Evolutionary conservation across 2,888 invertebrate species (phyloP), one percentile per base, ranked within the genome.

Genomic region (Tenthredo notha): DNA sequence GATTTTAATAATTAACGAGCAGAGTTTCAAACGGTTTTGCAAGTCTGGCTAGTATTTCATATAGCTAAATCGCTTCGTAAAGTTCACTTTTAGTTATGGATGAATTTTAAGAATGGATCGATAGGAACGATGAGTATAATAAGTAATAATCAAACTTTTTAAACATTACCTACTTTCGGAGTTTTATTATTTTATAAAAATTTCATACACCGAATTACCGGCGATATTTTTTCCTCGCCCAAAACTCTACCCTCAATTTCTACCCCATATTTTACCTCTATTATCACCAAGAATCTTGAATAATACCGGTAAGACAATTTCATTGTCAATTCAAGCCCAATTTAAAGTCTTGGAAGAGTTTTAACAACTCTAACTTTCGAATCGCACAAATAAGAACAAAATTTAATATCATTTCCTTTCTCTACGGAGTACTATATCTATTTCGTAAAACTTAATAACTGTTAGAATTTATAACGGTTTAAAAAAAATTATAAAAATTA

Each of bases 261-360:
- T n/a, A 50, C 25, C 47, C 54, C 25, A 18, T 77, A 54, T 77
- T 77, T 77, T 25, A 9, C 25, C 15, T 77, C 50, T 6, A 25
- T 77, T 77, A 77, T 50, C 54, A 54, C 54, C 29, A 25, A 29
- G 65, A 18, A 82, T 65, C 65, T 67, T 40, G 25, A 82, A 61
- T 40, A 72, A 77, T 77, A 54, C 50, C 50, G 4, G 25, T 2
- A 33, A 15, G 77, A 29, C n/a, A 75, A 25, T 77, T 85, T 84
- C 84, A 88, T 87, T 86, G 89, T 89, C 89, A 75, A 89, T 89
- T 89, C 87, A 86, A 86, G 86, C 86, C 87, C 87, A 88, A 89
- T 90, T 88, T 87, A 86, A 87, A 87, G 85, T 87, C 86, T 83
- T 33, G 80, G 85, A 88, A 61, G 25, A 87, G 75, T 90, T 88